A percentile compares a stretch with the other conserved stretches of the same genome.
These are phyloP conservation scores for Poeciliopsis retropinna DNA, from an alignment of 2,113 vertebrate species.

Conservation along the genomic window DNA sequence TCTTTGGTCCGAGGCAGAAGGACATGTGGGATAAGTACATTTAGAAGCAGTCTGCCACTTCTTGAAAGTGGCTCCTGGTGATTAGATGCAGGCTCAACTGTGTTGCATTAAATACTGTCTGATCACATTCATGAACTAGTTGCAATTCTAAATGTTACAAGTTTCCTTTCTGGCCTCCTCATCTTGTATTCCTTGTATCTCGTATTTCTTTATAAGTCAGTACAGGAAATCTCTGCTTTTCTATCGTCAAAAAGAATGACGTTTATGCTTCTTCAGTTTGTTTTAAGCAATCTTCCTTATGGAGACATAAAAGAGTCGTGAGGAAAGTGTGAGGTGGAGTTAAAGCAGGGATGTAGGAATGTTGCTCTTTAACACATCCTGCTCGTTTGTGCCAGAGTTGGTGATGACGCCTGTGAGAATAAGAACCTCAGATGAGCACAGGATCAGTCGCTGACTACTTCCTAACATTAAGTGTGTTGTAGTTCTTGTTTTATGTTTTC, in stretches of 20 bases:
- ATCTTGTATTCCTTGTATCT: no score
- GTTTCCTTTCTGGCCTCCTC: no score
- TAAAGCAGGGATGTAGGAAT: conserved; percentile 33
- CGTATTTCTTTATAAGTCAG: no score
- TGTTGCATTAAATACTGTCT: no score
- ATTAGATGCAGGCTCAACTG: no score
- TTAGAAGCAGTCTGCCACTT: conserved; percentile 41
- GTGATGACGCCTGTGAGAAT: conserved; percentile 43
- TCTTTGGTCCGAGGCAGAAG: conserved; percentile 44
- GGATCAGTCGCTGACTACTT: no score
- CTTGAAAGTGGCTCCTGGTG: no score
- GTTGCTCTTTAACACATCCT: conserved; percentile 36
- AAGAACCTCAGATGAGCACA: no score
- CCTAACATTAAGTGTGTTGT: no score
- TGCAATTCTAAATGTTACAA: no score
- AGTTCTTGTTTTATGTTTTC: conserved; percentile 5
- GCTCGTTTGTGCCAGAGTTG: conserved; percentile 38
- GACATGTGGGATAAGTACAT: conserved; percentile 31
- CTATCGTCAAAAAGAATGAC: neutral
- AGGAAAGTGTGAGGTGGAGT: conserved; percentile 22
- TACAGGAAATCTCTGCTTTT: no score
- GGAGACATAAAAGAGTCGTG: conserved; percentile 1
- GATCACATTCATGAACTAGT: no score
- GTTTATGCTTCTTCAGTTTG: neutral
- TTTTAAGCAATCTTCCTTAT: neutral